A percentile compares a stretch with the other conserved stretches of the same genome.
Conservation (phyloP, 2,797 vertebrate species). For the Aotus griseimembra region DNA sequence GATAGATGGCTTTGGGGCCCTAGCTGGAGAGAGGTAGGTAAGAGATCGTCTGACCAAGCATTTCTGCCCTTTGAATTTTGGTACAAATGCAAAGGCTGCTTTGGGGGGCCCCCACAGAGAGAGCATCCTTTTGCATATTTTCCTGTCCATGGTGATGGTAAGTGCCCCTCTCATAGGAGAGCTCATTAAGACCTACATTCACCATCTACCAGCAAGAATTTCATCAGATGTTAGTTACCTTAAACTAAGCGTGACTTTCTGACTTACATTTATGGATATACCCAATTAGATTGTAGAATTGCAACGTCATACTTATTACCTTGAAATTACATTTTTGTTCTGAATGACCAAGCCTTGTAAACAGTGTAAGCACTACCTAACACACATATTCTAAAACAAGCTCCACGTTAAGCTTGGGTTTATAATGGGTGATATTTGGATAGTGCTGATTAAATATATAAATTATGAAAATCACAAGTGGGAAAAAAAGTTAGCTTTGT, state of each 20-base stretch:
- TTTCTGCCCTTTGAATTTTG: background rate
- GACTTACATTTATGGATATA: conserved; percentile 32
- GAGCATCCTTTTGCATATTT: background rate
- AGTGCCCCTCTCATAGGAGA: background rate
- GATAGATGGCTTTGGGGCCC: background rate
- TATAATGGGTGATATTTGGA: conserved; percentile 60
- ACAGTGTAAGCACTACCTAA: background rate
- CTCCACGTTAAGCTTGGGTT: conserved; percentile 60
- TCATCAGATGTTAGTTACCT: background rate
- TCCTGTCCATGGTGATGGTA: background rate
- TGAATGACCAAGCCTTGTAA: conserved; percentile 25
- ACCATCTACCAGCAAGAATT: background rate
- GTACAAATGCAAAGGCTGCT: background rate
- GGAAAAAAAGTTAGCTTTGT: background rate
- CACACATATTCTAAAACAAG: conserved; percentile 16
- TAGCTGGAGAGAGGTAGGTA: background rate
- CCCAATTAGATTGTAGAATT: conserved; percentile 56
- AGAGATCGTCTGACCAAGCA: background rate
- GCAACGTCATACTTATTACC: conserved; percentile 58
- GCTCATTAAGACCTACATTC: background rate
- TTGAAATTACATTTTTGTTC: conserved; percentile 63
- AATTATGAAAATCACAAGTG: conserved; percentile 67
- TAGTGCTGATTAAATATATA: conserved; percentile 65
- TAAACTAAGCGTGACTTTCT: conserved; percentile 33
- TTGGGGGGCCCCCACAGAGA: background rate